Conservation (phyloP, 2,797 vertebrate genomes). For the Argya squamiceps region DNA sequence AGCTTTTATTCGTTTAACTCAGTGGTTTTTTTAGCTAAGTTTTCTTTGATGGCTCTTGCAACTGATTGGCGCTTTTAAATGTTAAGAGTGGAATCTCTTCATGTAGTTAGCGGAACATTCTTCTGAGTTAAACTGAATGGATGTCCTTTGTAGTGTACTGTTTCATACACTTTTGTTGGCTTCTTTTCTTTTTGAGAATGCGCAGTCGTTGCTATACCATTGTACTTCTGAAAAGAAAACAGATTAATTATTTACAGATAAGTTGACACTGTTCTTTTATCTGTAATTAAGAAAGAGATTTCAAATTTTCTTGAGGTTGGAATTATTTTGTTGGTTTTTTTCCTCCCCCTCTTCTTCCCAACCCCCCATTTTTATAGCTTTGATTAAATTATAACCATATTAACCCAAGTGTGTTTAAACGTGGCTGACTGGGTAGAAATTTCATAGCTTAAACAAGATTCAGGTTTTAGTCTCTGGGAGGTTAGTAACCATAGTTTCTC, state of each 20-base stretch:
- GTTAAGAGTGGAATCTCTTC: neutral
- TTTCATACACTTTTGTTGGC: neutral
- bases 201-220: neutral
- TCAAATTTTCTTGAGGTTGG: neutral
- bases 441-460: neutral
- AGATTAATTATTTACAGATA: neutral
- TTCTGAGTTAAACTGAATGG: neutral
- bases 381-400: neutral
- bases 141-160: neutral
- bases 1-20: neutral
- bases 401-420: neutral
- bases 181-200: neutral
- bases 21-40: neutral
- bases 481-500: neutral
- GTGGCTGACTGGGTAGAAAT: neutral
- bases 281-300: neutral
- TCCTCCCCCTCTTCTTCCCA: neutral
- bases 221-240: neutral
- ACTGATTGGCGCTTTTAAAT: neutral
- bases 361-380: fast-evolving
- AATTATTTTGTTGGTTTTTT: too few species aligned
- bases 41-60: neutral
- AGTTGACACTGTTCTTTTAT: neutral
- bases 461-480: neutral
- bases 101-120: neutral